Evolutionary conservation across 2,888 invertebrate genomes (phyloP).

Genomic region (Stictocephala bisonia): DNA sequence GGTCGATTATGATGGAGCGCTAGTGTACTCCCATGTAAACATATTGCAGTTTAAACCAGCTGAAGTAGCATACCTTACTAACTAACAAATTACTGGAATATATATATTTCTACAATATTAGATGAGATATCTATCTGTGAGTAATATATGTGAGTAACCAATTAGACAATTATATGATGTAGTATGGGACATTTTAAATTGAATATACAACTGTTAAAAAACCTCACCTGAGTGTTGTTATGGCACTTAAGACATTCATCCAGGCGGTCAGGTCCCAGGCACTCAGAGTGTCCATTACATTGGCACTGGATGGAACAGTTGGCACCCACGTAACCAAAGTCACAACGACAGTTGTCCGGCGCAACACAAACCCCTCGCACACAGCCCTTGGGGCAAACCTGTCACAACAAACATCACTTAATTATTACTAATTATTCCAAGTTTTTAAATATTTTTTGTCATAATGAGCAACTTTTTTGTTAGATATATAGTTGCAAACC

Average conservation of each 20-base stretch:
- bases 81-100: too few species aligned
- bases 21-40: too few species aligned
- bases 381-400: constrained; percentile 84
- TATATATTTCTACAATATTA: too few species aligned
- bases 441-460: too few species aligned
- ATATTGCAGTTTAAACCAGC: too few species aligned
- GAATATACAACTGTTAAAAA: too few species aligned
- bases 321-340: constrained; percentile 94
- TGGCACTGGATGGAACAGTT: constrained; percentile 95
- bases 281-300: constrained; percentile 95
- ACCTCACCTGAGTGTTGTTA: constrained; percentile 92
- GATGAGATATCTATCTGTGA: constrained; percentile 53
- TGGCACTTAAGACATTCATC: constrained; percentile 86
- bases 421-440: background rate
- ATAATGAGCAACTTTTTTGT: too few species aligned
- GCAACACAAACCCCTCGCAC: constrained; percentile 86
- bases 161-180: too few species aligned
- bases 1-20: too few species aligned
- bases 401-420: background rate
- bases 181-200: too few species aligned
- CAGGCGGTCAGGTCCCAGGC: constrained; percentile 86
- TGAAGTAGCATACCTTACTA: too few species aligned
- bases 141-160: constrained; percentile 12
- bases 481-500: too few species aligned
- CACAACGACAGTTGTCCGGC: constrained; percentile 87